Evolutionary conservation across 1,140 invertebrate genomes (phyloP).

Genomic region (Aphidius gifuensis): DNA sequence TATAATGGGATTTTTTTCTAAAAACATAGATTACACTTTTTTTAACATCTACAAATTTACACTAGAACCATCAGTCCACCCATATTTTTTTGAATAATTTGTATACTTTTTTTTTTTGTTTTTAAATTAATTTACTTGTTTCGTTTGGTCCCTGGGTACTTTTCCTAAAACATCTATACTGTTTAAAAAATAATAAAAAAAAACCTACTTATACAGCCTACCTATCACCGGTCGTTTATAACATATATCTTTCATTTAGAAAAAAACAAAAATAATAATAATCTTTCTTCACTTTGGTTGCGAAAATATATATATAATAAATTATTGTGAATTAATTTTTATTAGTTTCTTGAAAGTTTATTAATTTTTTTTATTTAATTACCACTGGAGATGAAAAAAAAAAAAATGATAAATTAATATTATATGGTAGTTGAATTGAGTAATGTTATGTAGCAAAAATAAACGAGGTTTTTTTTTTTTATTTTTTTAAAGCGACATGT

Average conservation of each 20-base stretch:
- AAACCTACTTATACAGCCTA: slow-evolving; percentile 22
- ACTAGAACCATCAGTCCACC: slow-evolving; percentile 50
- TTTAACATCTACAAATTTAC: slow-evolving; percentile 44
- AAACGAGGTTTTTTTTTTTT: not conserved
- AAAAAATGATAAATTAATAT: slow-evolving; percentile 6
- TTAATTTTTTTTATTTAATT: no score
- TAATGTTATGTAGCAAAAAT: slow-evolving; percentile 2
- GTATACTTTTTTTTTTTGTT: no score
- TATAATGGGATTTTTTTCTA: slow-evolving; percentile 25
- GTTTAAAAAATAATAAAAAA: slow-evolving; percentile 28
- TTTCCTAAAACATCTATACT: slow-evolving; percentile 33
- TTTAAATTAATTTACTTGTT: slow-evolving; percentile 21
- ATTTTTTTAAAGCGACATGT: not conserved
- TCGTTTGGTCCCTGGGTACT: slow-evolving; percentile 46
- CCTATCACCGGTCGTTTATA: slow-evolving; percentile 21
- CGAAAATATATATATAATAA: no score
- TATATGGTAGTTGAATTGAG: not conserved
- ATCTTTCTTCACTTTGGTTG: no score
- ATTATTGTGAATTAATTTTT: no score
- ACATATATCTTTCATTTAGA: slow-evolving; percentile 2
- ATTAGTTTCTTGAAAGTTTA: no score
- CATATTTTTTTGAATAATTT: slow-evolving; percentile 20
- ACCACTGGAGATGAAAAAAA: not conserved
- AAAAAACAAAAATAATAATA: not conserved
- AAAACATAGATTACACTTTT: slow-evolving; percentile 32